These are phyloP conservation scores for Empidonax traillii DNA, from an alignment of 2,113 vertebrate species.

Conservation along the genomic window DNA sequence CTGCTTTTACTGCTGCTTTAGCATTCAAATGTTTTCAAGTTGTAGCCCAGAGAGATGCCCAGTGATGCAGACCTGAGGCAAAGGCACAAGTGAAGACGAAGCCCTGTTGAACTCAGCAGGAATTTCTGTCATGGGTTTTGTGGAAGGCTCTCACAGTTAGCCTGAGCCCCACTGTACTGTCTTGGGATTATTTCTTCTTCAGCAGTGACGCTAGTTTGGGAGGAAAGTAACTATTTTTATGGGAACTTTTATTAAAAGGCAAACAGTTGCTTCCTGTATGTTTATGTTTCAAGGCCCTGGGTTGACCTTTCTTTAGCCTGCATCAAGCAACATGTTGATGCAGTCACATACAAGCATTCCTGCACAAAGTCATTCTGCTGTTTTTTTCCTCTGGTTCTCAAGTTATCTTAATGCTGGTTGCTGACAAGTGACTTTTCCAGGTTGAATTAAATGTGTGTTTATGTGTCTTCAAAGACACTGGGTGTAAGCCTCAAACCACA, in stretches of 20 bases:
- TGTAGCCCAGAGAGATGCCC: background rate
- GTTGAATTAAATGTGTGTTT: background rate
- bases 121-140: background rate
- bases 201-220: background rate
- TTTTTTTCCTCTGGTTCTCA: background rate
- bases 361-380: background rate
- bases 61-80: background rate
- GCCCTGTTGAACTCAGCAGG: background rate
- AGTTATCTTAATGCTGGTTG: background rate
- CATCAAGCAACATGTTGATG: background rate
- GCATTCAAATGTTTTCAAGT: background rate
- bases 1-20: background rate
- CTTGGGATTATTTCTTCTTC: background rate
- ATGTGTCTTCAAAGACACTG: background rate
- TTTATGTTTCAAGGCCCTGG: background rate
- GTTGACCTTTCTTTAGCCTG: background rate
- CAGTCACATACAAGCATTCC: background rate
- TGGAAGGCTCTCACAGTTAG: background rate
- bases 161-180: background rate
- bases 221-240: background rate
- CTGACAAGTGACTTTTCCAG: background rate
- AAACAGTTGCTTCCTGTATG: background rate
- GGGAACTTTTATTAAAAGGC: background rate
- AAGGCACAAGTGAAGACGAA: background rate
- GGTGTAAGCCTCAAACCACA: background rate